A percentile compares a stretch with the other conserved stretches of the same genome.
Conservation (phyloP, 2,797 vertebrate species). For the Falco concolor region DNA sequence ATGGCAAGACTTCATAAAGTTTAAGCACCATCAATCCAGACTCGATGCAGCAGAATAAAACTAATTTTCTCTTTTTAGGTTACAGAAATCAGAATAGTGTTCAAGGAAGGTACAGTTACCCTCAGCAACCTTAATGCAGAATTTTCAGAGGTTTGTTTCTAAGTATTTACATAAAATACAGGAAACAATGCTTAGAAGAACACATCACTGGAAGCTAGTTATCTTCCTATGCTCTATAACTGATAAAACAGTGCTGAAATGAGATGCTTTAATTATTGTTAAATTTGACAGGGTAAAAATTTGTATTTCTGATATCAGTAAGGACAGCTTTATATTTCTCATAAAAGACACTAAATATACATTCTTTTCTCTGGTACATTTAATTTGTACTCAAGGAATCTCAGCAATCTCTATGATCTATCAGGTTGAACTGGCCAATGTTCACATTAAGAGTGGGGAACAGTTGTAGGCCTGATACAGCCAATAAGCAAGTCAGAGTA, state of each 20-base stretch:
- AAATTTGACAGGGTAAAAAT: background rate
- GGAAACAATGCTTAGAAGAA: background rate
- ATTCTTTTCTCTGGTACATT: background rate
- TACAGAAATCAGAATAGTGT: background rate
- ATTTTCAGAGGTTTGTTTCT: background rate
- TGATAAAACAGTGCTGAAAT: background rate
- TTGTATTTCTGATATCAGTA: background rate
- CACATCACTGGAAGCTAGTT: background rate
- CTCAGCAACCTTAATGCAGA: background rate
- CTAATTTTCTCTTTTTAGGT: background rate
- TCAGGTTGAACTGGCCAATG: background rate
- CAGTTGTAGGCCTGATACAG: background rate
- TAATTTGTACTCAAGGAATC: background rate
- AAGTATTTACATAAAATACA: background rate
- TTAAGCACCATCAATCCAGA: background rate
- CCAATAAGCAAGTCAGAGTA: background rate
- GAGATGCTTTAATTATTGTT: background rate
- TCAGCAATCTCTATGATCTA: background rate
- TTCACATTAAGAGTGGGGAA: background rate
- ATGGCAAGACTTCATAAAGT: background rate
- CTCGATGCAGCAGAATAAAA: background rate
- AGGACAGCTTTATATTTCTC: background rate
- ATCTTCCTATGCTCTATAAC: background rate
- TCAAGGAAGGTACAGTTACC: background rate
- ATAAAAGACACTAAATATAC: background rate